Conservation (phyloP, 2,113 vertebrate genomes). For the Columba janthina region DNA sequence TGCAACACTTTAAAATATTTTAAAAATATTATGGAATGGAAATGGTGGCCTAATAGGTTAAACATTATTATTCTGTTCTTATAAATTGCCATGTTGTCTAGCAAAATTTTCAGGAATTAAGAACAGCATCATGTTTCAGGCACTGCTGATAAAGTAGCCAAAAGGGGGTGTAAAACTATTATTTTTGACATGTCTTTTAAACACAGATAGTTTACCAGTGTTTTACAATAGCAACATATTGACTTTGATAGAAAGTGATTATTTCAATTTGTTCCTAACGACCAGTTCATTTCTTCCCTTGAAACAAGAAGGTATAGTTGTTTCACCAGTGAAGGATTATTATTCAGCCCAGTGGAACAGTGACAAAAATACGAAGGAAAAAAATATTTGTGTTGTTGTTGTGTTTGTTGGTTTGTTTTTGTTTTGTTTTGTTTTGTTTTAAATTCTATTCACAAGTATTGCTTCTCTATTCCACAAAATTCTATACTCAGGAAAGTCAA, state of each 20-base stretch:
- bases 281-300: not conserved
- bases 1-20: not conserved
- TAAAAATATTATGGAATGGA: not conserved
- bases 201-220: not conserved
- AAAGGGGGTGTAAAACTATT: not conserved
- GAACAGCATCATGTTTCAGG: not conserved
- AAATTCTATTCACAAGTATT: not conserved
- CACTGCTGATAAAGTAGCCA: not conserved
- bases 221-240: not conserved
- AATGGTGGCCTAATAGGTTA: not conserved
- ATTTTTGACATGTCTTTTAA: not conserved
- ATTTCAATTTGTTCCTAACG: not conserved
- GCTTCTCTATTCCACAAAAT: not conserved
- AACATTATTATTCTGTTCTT: not conserved
- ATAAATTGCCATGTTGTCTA: not conserved
- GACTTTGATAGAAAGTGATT: not conserved
- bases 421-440: not conserved
- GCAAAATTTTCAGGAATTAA: not conserved
- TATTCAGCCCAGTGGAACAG: not conserved
- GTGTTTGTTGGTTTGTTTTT: too few species aligned
- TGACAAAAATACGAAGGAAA: not conserved
- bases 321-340: not conserved
- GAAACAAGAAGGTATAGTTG: not conserved
- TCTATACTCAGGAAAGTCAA: not conserved
- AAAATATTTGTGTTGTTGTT: not conserved